Evolutionary conservation across 2,113 vertebrate genomes (phyloP).

Genomic region (Ceratotherium simum): DNA sequence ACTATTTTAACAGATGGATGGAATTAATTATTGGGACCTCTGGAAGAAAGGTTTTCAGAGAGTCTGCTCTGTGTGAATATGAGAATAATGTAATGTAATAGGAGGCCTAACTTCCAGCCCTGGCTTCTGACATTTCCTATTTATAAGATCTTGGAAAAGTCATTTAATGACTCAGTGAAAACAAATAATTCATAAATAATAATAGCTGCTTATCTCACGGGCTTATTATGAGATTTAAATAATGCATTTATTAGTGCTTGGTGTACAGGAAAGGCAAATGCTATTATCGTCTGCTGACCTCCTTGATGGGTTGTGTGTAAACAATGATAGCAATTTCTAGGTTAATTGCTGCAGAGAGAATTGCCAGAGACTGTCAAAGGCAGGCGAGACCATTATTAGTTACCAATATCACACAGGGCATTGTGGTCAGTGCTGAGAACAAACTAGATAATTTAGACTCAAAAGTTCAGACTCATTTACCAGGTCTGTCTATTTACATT

Average conservation of each 20-base stretch:
- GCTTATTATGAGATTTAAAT: constrained; percentile 30
- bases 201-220: background rate
- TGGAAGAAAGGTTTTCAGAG: background rate
- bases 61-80: background rate
- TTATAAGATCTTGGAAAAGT: constrained; percentile 58
- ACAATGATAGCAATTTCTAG: constrained; percentile 28
- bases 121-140: background rate
- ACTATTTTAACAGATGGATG: background rate
- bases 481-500: background rate
- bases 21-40: background rate
- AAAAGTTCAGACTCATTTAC: background rate
- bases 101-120: background rate
- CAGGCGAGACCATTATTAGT: background rate
- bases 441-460: background rate
- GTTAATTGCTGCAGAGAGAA: constrained; percentile 45
- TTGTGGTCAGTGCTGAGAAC: background rate
- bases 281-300: constrained; percentile 45
- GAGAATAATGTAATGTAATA: background rate
- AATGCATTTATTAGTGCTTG: constrained; percentile 49
- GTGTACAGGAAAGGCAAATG: constrained; percentile 11
- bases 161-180: constrained; percentile 40
- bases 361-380: background rate
- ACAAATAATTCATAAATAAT: constrained; percentile 50
- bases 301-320: constrained; percentile 44
- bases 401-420: background rate